These are phyloP conservation scores for Tachina lurida DNA, from an alignment of 2,888 invertebrate genomes.

Conservation along the genomic window DNA sequence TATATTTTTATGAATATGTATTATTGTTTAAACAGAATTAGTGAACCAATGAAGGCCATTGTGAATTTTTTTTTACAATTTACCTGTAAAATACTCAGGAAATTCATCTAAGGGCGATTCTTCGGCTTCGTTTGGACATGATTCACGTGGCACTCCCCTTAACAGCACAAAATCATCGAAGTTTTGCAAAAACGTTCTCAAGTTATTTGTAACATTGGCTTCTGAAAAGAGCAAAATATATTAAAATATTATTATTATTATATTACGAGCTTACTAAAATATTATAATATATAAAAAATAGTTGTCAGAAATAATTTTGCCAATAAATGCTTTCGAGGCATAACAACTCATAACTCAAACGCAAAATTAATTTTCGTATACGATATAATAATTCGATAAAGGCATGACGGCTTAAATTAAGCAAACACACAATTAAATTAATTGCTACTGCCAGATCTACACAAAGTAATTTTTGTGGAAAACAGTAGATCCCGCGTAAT, in stretches of 20 bases:
- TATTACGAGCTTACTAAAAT: conserved; percentile 6
- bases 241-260: neutral
- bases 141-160: conserved; percentile 74
- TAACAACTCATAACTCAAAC: neutral
- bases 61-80: conserved; percentile 50
- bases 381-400: neutral
- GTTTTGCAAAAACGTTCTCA: conserved; percentile 76
- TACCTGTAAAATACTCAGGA: conserved; percentile 79
- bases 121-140: conserved; percentile 72
- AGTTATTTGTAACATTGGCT: conserved; percentile 76
- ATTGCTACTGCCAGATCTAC: neutral
- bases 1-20: too few relatives aligned
- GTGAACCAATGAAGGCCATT: neutral
- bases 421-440: conserved; percentile 2
- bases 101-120: conserved; percentile 78
- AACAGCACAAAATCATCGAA: conserved; percentile 68
- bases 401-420: conserved; percentile 24
- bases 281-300: conserved; percentile 13
- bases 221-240: conserved; percentile 65
- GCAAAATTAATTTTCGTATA: neutral
- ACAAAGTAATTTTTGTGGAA: too few relatives aligned
- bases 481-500: too few relatives aligned
- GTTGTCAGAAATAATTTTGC: conserved; percentile 9
- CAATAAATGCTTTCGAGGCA: neutral
- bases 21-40: too few relatives aligned